These are phyloP conservation scores for Myiotriccus ornatus DNA, from an alignment of 2,797 vertebrate species.

Conservation along the genomic window DNA sequence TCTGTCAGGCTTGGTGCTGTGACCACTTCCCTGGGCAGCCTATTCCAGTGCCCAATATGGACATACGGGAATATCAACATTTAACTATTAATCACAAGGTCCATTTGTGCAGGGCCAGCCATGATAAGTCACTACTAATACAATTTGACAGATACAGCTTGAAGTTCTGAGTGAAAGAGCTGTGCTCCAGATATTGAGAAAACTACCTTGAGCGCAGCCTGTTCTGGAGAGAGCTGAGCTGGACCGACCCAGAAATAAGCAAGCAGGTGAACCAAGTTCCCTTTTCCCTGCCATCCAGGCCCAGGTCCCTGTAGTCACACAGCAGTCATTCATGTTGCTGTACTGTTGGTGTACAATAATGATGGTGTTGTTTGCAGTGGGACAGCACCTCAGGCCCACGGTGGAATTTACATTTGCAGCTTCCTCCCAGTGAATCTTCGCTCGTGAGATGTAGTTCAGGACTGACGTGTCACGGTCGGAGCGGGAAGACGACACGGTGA, in stretches of 20 bases:
- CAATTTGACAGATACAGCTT: background rate
- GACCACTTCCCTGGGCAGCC: background rate
- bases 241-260: background rate
- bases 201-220: background rate
- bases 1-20: background rate
- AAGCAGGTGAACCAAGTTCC: background rate
- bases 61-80: background rate
- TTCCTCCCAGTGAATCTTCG: rapidly evolving
- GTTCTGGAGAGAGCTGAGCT: background rate
- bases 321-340: background rate
- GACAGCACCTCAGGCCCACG: background rate
- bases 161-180: background rate
- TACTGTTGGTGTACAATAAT: background rate
- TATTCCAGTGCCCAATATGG: background rate
- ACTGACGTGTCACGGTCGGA: too few species aligned
- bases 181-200: background rate
- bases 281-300: background rate
- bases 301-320: rapidly evolving
- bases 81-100: background rate
- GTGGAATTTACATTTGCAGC: rapidly evolving
- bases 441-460: background rate
- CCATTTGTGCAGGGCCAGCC: background rate
- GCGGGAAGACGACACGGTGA: too few species aligned
- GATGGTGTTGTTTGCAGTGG: background rate
- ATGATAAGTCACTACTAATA: background rate